Evolutionary conservation across 1,140 invertebrate genomes (phyloP), one percentile per base, ranked within the genome.

Genomic region (Drosophila setifemur): DNA sequence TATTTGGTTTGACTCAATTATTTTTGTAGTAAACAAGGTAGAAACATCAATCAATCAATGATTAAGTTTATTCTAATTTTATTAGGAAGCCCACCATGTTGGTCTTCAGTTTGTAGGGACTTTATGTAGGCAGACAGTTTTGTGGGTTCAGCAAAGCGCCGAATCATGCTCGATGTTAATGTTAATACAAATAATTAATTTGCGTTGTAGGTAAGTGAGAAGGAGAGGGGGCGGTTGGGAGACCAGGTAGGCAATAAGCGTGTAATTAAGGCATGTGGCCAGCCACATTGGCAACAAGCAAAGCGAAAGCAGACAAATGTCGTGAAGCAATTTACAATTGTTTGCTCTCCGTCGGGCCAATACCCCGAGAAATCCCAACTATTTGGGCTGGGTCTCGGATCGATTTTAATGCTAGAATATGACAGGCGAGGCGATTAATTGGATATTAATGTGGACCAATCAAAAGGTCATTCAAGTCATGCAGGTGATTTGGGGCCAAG

Each of bases 101-200:
- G 18, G 4, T 3, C 0, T 9, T 25, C 6, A 8, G 12, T 16
- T 61, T 18, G 29, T 29, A 8, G 4, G 39, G 50, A 28, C 25
- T 37, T 61, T 45, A 21, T 16, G 42, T 39, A 48, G 40, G 12
- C 23, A 28, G 60, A 39, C 58, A 11, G n/a, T 19, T 16, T 39
- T 67, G 63, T 53, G 61, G 39, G 18, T 23, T 66, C 37, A 28
- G 18, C 54, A 26, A 45, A 45, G 14, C 39, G 67, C 76, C 61
- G 71, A 82, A 21, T 81, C 71, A 75, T 71, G 66, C 28, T 55
- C 25, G 2, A 31, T 28, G 49, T 19, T 52, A 58, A 55, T 52
- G 50, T 57, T 63, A 72, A 79, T 71, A 52, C 73, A 81, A 81
- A 74, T 81, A 74, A 74, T 73, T 64, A 53, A n/a, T 35, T 42